Evolutionary conservation across 1,140 invertebrate species (phyloP).

Genomic region (Microvelia longipes): DNA sequence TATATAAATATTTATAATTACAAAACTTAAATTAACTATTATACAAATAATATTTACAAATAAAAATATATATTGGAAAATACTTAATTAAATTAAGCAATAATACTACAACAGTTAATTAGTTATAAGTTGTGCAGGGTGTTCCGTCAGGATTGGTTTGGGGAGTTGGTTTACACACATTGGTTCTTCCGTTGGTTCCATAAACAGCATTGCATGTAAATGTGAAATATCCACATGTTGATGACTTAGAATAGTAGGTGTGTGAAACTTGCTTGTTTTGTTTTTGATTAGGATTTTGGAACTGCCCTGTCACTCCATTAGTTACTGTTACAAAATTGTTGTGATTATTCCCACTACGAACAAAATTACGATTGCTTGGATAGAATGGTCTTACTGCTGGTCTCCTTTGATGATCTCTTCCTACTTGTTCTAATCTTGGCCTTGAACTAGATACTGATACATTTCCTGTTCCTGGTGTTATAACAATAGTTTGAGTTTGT

Average conservation of each 20-base stretch:
- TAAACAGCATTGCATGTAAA: slow-evolving; percentile 64
- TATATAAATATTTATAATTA: not conserved
- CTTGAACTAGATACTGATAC: slow-evolving; percentile 24
- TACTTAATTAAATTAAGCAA: not conserved
- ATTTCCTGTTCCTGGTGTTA: slow-evolving; percentile 38
- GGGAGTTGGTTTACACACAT: slow-evolving; percentile 59
- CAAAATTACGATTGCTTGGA: not conserved
- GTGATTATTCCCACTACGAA: slow-evolving; percentile 12
- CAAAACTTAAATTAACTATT: slow-evolving; percentile 5
- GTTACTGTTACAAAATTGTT: slow-evolving; percentile 47
- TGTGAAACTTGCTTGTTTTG: slow-evolving; percentile 44
- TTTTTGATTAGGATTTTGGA: slow-evolving; percentile 32
- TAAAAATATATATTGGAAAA: not conserved
- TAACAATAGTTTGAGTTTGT: slow-evolving; percentile 44
- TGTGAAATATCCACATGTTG: slow-evolving; percentile 68
- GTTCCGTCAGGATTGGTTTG: slow-evolving; percentile 39
- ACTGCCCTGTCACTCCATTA: slow-evolving; percentile 55
- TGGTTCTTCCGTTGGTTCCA: slow-evolving; percentile 54
- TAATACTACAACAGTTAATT: not conserved
- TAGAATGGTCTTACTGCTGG: not conserved
- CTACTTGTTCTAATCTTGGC: slow-evolving; percentile 8
- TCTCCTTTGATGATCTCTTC: not conserved
- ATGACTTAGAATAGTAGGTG: slow-evolving; percentile 68
- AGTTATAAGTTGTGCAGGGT: slow-evolving; percentile 22
- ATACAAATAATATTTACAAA: slow-evolving; percentile 1